These are phyloP conservation scores for Portunus trituberculatus DNA, from an alignment of 1,140 invertebrate species.

Conservation along the genomic window DNA sequence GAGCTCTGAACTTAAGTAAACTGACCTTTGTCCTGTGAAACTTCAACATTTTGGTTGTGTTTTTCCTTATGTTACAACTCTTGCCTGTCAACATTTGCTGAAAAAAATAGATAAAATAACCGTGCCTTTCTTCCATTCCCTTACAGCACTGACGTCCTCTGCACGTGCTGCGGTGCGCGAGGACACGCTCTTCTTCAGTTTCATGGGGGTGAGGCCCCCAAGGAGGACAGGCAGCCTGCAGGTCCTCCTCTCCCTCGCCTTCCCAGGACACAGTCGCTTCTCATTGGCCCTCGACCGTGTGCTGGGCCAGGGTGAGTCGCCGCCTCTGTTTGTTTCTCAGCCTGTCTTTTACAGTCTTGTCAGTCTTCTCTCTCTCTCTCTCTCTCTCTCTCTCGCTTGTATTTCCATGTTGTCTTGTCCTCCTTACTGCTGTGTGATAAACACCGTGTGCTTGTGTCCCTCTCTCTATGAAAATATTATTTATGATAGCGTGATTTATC, in stretches of 20 bases:
- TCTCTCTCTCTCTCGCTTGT: neutral
- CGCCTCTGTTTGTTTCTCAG: neutral
- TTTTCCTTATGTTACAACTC: slow-evolving; percentile 4
- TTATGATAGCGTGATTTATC: neutral
- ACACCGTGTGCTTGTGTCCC: neutral
- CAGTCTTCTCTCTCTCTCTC: neutral
- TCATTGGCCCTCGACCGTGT: slow-evolving; percentile 43
- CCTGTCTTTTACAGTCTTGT: neutral
- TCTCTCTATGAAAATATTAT: neutral
- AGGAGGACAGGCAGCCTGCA: neutral
- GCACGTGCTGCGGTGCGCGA: slow-evolving; percentile 17
- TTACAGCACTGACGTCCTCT: slow-evolving; percentile 57
- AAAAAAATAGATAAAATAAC: neutral
- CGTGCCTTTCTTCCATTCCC: neutral
- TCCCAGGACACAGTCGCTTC: slow-evolving; percentile 60
- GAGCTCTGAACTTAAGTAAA: neutral
- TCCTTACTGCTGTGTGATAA: neutral
- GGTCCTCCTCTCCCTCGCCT: slow-evolving; percentile 58
- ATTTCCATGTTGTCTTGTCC: neutral
- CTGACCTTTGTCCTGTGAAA: neutral
- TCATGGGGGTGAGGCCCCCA: slow-evolving; percentile 20
- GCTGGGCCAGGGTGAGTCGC: slow-evolving; percentile 36
- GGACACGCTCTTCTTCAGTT: slow-evolving; percentile 51
- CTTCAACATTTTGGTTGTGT: neutral
- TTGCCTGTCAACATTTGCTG: neutral